Evolutionary conservation across 53 echinoderm and acorn worm species (phyloP).

Genomic region (Zoroaster sp.): DNA sequence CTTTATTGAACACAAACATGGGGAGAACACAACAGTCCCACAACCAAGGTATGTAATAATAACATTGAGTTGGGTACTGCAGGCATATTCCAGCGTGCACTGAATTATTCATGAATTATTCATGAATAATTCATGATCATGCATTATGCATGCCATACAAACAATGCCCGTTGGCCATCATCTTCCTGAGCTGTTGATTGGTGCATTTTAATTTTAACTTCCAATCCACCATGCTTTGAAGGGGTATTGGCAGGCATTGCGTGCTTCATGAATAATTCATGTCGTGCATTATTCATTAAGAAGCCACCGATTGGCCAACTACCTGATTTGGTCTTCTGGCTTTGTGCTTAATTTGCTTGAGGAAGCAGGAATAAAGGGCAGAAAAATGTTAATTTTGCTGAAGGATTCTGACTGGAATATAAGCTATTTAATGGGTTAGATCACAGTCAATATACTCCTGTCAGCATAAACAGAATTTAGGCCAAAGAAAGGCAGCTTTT

Average conservation of each 20-base stretch:
- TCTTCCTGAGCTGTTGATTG: not conserved
- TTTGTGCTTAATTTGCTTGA: slow-evolving; percentile 46
- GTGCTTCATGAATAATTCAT: slow-evolving; percentile 45
- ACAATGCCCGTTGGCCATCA: not conserved
- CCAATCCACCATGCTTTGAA: not conserved
- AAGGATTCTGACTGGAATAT: not conserved
- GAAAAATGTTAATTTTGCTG: not conserved
- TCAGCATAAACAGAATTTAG: not conserved
- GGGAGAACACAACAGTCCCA: no score
- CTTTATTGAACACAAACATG: no score
- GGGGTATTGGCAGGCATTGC: not conserved
- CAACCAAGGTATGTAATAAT: no score
- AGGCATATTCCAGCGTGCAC: not conserved
- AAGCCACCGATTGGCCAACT: slow-evolving; percentile 10
- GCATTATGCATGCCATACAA: not conserved
- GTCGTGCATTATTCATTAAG: slow-evolving; percentile 37
- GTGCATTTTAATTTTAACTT: not conserved
- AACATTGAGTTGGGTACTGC: no score
- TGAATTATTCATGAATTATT: not conserved
- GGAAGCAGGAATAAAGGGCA: slow-evolving; percentile 25
- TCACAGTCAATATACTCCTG: not conserved
- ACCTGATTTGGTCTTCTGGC: slow-evolving; percentile 31
- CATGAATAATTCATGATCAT: not conserved
- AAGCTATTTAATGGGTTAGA: not conserved
- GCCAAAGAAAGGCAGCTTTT: not conserved